Base-by-base conservation (phyloP, 2,888 invertebrate genomes). In the Tipula lateralis region DNA sequence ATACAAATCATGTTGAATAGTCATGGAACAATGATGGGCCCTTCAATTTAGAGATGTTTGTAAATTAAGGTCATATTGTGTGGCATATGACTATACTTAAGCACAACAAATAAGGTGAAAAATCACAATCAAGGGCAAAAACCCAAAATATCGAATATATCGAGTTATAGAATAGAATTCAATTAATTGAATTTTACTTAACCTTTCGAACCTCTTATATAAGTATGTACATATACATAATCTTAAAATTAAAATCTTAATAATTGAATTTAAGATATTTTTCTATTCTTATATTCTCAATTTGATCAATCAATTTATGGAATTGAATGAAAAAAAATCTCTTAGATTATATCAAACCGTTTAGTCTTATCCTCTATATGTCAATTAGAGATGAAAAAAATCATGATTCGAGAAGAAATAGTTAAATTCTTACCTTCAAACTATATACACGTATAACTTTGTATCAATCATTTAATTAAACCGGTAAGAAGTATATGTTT, bases 241-340 rank as follows among this genome's bases (percentile, higher is more conserved):
- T 66, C 66, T 66, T 66, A 66, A 66, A 66, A 19, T 9, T 24
- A 0, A 66, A 66, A 66, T 66, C 66, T 66, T 66, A 66, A 66
- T 66, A 66, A 66, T 66, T 66, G 66, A 66, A 24, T 66, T 66
- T 24, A 24, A 66, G 66, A 66, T 66, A 66, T 66, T 19, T 44
- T 44, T 44, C 5, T 19, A 66, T 66, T 66, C 66, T n/a, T 44
- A 12, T 50, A 50, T 50, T 50, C 44, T 66, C 66, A 66, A 66
- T 66, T 66, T 66, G 66, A 66, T 66, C 66, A 66, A 66, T 66
- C 66, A 66, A 66, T 66, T 66, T 66, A 66, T 9, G 44, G 24
- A 9, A 66, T 24, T 24, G 2, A 24, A 24, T 7, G 24, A 44
- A 44, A 44, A 44, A 44, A 44, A n/a, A n/a, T 44, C 12, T 66